Evolutionary conservation across 2,797 vertebrate species (phyloP).

Genomic region (Sternotherus odoratus): DNA sequence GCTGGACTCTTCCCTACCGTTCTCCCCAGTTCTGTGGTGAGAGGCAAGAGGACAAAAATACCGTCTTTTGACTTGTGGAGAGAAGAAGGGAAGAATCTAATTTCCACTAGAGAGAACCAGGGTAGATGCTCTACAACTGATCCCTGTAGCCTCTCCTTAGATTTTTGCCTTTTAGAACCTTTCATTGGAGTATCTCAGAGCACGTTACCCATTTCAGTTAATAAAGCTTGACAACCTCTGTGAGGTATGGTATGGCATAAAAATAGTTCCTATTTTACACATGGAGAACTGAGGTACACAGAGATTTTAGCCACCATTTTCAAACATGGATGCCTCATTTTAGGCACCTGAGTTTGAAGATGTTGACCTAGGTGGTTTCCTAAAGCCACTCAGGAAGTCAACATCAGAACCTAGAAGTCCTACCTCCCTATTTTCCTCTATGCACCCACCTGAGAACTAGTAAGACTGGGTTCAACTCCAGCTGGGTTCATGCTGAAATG

Average conservation of each 20-base stretch:
- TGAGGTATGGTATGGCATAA: not conserved
- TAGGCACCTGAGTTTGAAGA: not conserved
- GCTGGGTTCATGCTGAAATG: not conserved
- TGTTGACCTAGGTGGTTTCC: not conserved
- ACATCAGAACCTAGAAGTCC: not conserved
- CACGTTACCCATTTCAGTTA: not conserved
- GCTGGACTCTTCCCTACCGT: not conserved
- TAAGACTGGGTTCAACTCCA: not conserved
- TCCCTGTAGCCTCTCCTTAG: not conserved
- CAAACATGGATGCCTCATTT: not conserved
- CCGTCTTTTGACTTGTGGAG: not conserved
- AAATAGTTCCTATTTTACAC: not conserved
- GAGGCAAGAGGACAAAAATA: not conserved
- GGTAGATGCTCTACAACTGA: not conserved
- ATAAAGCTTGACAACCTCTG: not conserved
- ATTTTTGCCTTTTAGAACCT: not conserved
- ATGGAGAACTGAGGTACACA: fast-evolving
- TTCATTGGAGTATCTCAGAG: not conserved
- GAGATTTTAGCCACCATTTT: not conserved
- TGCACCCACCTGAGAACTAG: not conserved
- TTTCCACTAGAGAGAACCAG: not conserved
- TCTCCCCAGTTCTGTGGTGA: not conserved
- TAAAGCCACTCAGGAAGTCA: not conserved
- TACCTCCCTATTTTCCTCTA: not conserved
- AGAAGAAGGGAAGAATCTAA: not conserved